Evolutionary conservation across 2,113 vertebrate species (phyloP).

Genomic region (Gadus macrocephalus): DNA sequence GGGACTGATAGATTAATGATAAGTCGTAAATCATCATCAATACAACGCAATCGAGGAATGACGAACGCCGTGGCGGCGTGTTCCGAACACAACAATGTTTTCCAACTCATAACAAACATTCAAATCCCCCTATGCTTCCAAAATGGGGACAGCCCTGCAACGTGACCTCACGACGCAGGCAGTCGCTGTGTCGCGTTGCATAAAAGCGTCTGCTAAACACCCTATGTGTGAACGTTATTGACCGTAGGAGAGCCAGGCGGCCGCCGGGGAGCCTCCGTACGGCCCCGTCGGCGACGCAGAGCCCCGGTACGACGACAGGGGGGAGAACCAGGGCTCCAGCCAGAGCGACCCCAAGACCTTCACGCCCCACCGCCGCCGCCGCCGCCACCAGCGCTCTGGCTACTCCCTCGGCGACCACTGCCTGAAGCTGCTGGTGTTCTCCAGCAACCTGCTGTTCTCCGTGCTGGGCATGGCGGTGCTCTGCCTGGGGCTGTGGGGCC

Average conservation of each 20-base stretch:
- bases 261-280: slow-evolving; percentile 17
- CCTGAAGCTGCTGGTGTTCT: slow-evolving; percentile 73
- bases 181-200: no score
- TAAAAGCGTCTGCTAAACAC: no score
- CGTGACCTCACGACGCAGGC: no score
- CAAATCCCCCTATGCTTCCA: no score
- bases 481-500: slow-evolving; percentile 82
- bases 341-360: slow-evolving; percentile 4
- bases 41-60: no score
- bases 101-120: no score
- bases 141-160: no score
- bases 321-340: background rate
- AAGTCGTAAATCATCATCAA: no score
- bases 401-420: slow-evolving; percentile 60
- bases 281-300: slow-evolving; percentile 23
- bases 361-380: background rate
- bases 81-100: no score
- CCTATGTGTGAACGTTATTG: background rate
- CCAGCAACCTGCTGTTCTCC: slow-evolving; percentile 81
- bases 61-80: no score
- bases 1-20: no score
- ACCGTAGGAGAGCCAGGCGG: slow-evolving; percentile 38
- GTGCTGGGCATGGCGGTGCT: slow-evolving; percentile 75
- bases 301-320: slow-evolving; percentile 7
- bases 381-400: background rate